Conservation (phyloP, 2,888 invertebrate species). For the Maniola hyperantus region DNA sequence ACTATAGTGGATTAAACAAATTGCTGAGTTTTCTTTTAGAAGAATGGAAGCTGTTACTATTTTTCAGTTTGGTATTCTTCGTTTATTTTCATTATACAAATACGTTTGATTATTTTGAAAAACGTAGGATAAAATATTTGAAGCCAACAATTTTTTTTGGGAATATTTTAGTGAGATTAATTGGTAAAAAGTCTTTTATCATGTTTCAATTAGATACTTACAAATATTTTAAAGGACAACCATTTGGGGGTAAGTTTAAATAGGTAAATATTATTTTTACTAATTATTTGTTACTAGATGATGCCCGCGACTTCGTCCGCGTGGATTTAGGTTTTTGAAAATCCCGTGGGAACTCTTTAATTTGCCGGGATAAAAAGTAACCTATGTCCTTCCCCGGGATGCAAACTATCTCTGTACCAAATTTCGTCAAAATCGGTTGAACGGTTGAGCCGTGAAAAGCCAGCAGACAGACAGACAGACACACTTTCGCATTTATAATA, state of each 20-base stretch:
- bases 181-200: slow-evolving; percentile 70
- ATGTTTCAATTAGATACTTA: slow-evolving; percentile 73
- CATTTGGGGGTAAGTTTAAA: slow-evolving; percentile 68
- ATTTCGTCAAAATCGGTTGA: no score
- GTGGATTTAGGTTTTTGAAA: no score
- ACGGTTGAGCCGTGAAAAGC: no score
- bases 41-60: slow-evolving; percentile 64
- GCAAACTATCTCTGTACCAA: no score
- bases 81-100: slow-evolving; percentile 71
- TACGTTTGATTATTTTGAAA: slow-evolving; percentile 72
- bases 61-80: slow-evolving; percentile 56
- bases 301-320: no score
- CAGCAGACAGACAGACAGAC: no score
- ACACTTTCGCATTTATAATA: no score
- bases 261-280: slow-evolving; percentile 3
- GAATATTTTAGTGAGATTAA: slow-evolving; percentile 69
- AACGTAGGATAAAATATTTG: slow-evolving; percentile 67
- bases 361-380: no score
- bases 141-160: slow-evolving; percentile 77
- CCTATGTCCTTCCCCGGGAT: no score
- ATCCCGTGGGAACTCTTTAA: no score
- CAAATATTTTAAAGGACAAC: slow-evolving; percentile 71
- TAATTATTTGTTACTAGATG: no score
- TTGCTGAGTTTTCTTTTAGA: slow-evolving; percentile 53
- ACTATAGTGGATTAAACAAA: slow-evolving; percentile 21